phyloP scores from a whole-genome alignment of 2,888 invertebrate genomes.

The Heliconius ismenius region DNA sequence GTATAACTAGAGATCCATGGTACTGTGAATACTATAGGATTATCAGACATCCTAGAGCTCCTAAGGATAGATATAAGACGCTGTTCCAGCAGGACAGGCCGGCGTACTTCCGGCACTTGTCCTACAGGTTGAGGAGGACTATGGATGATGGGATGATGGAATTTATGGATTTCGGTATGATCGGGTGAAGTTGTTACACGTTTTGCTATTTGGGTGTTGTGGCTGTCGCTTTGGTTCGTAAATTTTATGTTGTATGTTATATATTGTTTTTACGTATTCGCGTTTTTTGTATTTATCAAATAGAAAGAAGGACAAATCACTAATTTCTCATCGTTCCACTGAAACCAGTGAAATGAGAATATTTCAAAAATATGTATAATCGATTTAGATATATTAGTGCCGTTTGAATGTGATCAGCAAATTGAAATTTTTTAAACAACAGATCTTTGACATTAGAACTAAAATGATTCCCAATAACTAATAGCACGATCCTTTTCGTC shows the following conservation, averaged over 20 bases:
- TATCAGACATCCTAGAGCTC: slow-evolving; percentile 47
- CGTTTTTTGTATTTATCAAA: not conserved
- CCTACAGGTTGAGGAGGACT: slow-evolving; percentile 65
- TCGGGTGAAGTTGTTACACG: slow-evolving; percentile 1
- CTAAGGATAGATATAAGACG: slow-evolving; percentile 54
- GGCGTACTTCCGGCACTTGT: slow-evolving; percentile 62
- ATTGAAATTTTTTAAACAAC: not conserved
- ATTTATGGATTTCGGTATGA: slow-evolving; percentile 61
- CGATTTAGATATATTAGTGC: not conserved
- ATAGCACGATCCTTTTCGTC: too few species aligned
- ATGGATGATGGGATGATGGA: slow-evolving; percentile 67
- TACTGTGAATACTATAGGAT: slow-evolving; percentile 64
- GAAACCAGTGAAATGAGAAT: too few species aligned
- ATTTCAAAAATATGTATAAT: not conserved
- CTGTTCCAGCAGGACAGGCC: slow-evolving; percentile 64
- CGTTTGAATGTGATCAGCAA: not conserved
- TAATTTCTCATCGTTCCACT: not conserved
- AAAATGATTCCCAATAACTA: not conserved
- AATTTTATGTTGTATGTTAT: not conserved
- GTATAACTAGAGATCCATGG: slow-evolving; percentile 58
- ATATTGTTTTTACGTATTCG: not conserved
- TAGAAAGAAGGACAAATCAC: not conserved
- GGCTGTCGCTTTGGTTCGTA: not conserved
- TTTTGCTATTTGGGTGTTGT: not conserved
- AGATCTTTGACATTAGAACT: too few species aligned